Evolutionary conservation across 2,797 vertebrate genomes (phyloP).

Genomic region (Sylvia borin): DNA sequence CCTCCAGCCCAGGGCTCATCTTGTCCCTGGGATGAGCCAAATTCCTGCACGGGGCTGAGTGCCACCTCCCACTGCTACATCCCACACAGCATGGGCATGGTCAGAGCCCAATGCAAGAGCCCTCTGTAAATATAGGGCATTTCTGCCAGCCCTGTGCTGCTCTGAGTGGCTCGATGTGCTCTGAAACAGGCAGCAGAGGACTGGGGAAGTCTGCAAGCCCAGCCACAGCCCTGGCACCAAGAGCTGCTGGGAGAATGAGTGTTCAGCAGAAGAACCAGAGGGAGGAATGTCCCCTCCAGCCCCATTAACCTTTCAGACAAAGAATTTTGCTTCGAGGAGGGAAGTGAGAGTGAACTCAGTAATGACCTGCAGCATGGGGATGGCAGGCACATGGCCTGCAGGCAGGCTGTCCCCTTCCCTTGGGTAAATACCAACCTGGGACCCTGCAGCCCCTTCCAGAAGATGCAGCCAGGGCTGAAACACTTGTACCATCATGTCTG

Average conservation of each 20-base stretch:
- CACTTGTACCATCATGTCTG: fast-evolving
- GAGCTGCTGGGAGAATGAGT: not conserved
- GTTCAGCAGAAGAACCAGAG: not conserved
- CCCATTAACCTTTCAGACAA: not conserved
- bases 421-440: fast-evolving
- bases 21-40: not conserved
- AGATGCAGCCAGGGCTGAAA: fast-evolving
- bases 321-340: not conserved
- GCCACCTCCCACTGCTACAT: not conserved
- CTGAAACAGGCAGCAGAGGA: fast-evolving
- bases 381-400: not conserved
- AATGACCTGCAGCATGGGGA: fast-evolving
- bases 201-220: not conserved
- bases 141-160: not conserved
- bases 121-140: not conserved
- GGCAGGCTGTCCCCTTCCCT: not conserved
- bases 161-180: fast-evolving
- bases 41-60: not conserved
- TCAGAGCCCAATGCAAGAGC: not conserved
- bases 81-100: fast-evolving
- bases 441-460: not conserved
- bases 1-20: not conserved
- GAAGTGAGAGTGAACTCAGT: not conserved
- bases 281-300: not conserved
- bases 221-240: not conserved